Evolutionary conservation across 1,140 invertebrate genomes (phyloP).

Genomic region (Papilio machaon): DNA sequence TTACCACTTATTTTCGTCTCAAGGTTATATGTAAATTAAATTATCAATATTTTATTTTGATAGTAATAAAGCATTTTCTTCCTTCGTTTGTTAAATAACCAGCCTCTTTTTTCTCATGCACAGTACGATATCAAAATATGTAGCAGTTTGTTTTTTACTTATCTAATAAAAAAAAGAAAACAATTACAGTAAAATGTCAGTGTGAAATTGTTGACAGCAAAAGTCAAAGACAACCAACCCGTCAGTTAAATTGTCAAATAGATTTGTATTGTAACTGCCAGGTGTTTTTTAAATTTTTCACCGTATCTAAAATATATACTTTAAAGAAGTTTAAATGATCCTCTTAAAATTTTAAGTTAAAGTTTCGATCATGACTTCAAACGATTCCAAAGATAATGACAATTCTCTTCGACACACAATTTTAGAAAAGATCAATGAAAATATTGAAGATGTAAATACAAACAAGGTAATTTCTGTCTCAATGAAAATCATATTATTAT

Average conservation of each 20-base stretch:
- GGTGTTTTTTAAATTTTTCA: neutral
- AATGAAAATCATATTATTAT: neutral
- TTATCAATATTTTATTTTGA: neutral
- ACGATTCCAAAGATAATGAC: constrained; percentile 59
- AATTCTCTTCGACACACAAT: constrained; percentile 63
- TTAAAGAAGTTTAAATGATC: neutral
- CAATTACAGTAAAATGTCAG: neutral
- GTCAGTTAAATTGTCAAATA: neutral
- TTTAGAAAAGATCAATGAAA: constrained; percentile 75
- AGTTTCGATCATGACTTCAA: constrained; percentile 54
- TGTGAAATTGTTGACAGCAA: neutral
- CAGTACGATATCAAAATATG: neutral
- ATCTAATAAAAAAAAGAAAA: too few relatives aligned
- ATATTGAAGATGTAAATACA: constrained; percentile 57
- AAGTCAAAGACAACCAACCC: neutral
- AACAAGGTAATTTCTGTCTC: constrained; percentile 55
- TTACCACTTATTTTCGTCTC: neutral
- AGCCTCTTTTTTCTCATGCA: neutral
- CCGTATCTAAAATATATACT: neutral
- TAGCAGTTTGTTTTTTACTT: too few relatives aligned
- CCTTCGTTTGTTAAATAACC: neutral
- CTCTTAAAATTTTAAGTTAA: constrained; percentile 18
- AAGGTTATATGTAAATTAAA: neutral
- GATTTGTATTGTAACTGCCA: constrained; percentile 21
- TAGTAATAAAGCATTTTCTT: neutral